Evolutionary conservation across 2,888 invertebrate species (phyloP), one percentile per base, ranked within the genome.

Genomic region (Graphium colonna): DNA sequence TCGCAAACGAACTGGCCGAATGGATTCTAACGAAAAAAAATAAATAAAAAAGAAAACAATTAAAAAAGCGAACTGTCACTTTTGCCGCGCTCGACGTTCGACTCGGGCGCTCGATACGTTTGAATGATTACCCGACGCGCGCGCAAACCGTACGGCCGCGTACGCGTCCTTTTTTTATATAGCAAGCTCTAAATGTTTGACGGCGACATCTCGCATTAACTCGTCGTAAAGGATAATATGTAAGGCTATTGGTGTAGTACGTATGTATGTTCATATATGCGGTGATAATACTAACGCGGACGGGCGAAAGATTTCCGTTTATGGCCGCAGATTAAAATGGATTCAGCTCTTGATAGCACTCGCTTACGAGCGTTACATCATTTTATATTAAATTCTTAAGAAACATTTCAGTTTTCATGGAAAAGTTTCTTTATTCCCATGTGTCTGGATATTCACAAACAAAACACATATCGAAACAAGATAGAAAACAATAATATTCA

Each of bases 201-300:
- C 77, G 84, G 79, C 84, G 79, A 77, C 77, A 71, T 69, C 70
- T 73, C 71, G 83, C 75, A 80, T 85, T 85, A 82, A 72, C 80
- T 83, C 79, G 72, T 74, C 76, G 83, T 79, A 84, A 87, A 88
- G 89, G 88, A 88, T 89, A 88, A 86, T 80, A 78, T 74, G 74
- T 86, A 81, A 87, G 87, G 86, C 86, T 86, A 85, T 81, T 77
- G 74, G 70, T 48, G 13, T 48, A 52, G n/a, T 12, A 38, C 36
- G 48, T n/a, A 42, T 48, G 38, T 36, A 36, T 31, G 43, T 42
- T 18, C 36, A 49, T 48, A 39, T 54, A 54, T 54, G 38, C 68
- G 75, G 70, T 73, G 74, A 69, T 77, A 78, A 73, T 74, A 73
- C 71, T 77, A 73, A 75, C 68, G 72, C 73, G 69, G 61, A 66